A percentile compares a stretch with the other conserved stretches of the same genome.
These are phyloP conservation scores for Hippolais icterina DNA, from an alignment of 2,113 vertebrate genomes.

Conservation along the genomic window DNA sequence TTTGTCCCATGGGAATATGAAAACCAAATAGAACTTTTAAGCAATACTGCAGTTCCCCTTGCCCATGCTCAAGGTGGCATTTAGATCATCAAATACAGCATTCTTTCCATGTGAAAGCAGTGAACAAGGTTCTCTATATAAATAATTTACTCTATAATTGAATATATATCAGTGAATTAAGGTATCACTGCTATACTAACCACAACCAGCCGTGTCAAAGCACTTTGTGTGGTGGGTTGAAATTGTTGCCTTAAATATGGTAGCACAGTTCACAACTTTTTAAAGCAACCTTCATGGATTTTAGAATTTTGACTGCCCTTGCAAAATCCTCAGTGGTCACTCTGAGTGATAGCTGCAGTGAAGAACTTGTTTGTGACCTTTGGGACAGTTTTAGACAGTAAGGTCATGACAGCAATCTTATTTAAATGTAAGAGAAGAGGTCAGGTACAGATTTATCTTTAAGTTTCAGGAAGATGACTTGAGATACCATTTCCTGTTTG, in stretches of 20 bases:
- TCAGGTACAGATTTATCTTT: neutral
- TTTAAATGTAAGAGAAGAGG: neutral
- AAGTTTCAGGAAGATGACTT: neutral
- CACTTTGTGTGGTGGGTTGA: neutral
- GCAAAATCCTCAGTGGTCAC: neutral
- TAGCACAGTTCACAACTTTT: slow-evolving; percentile 17
- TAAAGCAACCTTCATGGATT: slow-evolving; percentile 26
- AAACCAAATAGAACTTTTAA: slow-evolving; percentile 11
- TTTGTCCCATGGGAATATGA: slow-evolving; percentile 9
- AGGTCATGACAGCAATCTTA: neutral
- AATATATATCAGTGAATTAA: too few species aligned
- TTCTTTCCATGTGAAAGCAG: slow-evolving; percentile 43
- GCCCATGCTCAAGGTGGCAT: neutral
- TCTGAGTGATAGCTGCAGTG: neutral
- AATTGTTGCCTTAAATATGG: slow-evolving; percentile 8
- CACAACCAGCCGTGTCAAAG: neutral
- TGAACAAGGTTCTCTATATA: slow-evolving; percentile 7
- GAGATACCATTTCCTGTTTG: neutral
- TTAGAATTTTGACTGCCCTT: slow-evolving; percentile 4
- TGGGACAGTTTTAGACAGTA: neutral
- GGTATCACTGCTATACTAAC: slow-evolving; percentile 2
- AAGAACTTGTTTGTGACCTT: neutral
- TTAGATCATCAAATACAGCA: slow-evolving; percentile 12
- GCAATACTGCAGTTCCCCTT: neutral
- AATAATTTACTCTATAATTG: slow-evolving; percentile 27